Evolutionary conservation across 2,797 vertebrate genomes (phyloP).

Genomic region (Poecilia picta): DNA sequence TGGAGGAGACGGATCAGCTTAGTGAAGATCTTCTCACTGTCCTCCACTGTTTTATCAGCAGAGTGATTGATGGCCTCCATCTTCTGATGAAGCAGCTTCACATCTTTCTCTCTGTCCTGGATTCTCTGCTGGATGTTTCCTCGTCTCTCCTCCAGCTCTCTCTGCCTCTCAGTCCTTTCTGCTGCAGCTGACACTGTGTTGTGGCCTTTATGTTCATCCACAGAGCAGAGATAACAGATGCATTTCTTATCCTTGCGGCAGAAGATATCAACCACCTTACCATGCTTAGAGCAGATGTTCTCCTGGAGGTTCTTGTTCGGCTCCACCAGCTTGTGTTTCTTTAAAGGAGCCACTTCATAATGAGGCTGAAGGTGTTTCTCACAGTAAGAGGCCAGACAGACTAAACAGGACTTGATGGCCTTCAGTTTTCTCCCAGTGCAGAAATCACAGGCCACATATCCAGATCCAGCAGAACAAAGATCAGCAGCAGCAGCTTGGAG

Average conservation of each 20-base stretch:
- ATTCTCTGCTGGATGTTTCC: neutral
- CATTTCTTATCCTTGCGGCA: neutral
- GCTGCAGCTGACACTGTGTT: neutral
- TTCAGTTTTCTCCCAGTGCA: too few species aligned
- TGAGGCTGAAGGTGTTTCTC: neutral
- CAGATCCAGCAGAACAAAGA: too few species aligned
- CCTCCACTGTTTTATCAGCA: constrained; percentile 21
- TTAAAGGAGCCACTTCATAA: too few species aligned
- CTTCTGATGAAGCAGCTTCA: too few species aligned
- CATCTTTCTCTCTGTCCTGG: neutral
- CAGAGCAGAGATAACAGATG: neutral
- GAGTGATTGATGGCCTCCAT: too few species aligned
- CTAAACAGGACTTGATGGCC: too few species aligned
- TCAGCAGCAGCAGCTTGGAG: too few species aligned
- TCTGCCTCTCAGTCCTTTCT: neutral
- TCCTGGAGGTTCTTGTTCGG: too few species aligned
- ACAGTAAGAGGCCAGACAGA: too few species aligned
- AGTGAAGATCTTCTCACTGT: constrained; percentile 6
- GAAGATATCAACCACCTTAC: rapidly evolving
- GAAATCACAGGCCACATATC: too few species aligned
- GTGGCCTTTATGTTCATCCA: neutral
- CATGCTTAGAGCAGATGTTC: neutral
- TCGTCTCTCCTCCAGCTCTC: neutral
- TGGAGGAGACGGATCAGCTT: too few species aligned
- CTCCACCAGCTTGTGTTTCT: too few species aligned